Evolutionary conservation across 2,113 vertebrate species (phyloP).

Genomic region (Petroica traversi): DNA sequence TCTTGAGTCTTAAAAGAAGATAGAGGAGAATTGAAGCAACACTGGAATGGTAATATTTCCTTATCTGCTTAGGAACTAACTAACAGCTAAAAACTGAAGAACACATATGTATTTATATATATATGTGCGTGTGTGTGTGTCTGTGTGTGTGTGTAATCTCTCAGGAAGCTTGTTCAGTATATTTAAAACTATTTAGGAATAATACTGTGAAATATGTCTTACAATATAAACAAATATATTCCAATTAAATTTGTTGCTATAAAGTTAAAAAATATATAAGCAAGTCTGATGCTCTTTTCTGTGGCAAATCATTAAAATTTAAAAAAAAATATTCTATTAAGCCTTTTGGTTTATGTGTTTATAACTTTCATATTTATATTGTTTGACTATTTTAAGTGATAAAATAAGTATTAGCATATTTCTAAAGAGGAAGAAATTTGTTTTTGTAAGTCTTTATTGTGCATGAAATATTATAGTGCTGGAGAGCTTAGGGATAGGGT

Average conservation of each 20-base stretch:
- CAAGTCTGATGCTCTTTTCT: background rate
- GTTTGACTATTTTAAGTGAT: background rate
- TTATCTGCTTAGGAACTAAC: background rate
- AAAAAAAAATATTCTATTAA: background rate
- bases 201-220: background rate
- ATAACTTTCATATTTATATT: background rate
- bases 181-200: background rate
- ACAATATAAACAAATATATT: background rate
- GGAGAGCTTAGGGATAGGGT: background rate
- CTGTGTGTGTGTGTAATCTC: background rate
- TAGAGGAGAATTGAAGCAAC: background rate
- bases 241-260: background rate
- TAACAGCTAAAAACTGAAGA: background rate
- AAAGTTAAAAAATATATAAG: background rate
- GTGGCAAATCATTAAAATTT: background rate
- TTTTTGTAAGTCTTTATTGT: background rate
- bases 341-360: background rate
- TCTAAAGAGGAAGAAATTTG: background rate
- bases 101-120: background rate
- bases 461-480: background rate
- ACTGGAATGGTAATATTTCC: background rate
- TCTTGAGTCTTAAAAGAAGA: background rate
- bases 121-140: rapidly evolving
- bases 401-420: background rate
- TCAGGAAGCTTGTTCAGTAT: background rate